Evolutionary conservation across 1,140 invertebrate genomes (phyloP).

Genomic region (Cyphomyrmex costatus): DNA sequence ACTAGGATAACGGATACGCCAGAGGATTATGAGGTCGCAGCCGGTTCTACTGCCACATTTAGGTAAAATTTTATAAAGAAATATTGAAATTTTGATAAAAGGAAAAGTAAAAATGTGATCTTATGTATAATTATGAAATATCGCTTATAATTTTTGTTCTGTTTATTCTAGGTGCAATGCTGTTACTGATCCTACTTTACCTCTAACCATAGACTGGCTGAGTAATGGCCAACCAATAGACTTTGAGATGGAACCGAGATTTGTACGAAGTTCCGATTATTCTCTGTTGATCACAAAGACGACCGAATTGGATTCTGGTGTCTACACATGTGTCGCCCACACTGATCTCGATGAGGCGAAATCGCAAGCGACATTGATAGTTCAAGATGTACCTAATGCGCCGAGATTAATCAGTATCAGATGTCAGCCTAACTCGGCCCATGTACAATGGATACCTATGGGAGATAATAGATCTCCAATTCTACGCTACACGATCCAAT

Average conservation of each 20-base stretch:
- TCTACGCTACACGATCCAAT: conserved; percentile 96
- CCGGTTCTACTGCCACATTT: conserved; percentile 96
- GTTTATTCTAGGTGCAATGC: conserved; percentile 92
- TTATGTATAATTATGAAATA: neutral
- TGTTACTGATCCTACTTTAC: conserved; percentile 93
- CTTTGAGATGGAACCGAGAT: conserved; percentile 94
- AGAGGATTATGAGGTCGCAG: conserved; percentile 96
- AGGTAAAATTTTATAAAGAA: conserved; percentile 72
- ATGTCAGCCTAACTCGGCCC: conserved; percentile 91
- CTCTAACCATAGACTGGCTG: conserved; percentile 95
- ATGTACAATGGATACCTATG: conserved; percentile 94
- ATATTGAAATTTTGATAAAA: neutral
- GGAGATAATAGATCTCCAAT: conserved; percentile 98
- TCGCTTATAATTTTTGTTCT: neutral
- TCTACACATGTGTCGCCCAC: conserved; percentile 97
- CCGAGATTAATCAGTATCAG: conserved; percentile 90
- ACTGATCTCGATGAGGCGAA: conserved; percentile 95
- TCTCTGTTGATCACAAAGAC: conserved; percentile 98
- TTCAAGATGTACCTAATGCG: conserved; percentile 98
- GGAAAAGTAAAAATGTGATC: conserved; percentile 2
- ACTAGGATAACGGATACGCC: conserved; percentile 95
- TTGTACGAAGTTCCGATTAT: conserved; percentile 94
- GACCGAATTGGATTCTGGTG: conserved; percentile 97
- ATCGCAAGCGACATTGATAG: conserved; percentile 95
- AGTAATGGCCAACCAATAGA: conserved; percentile 95